Conservation (phyloP, 2,113 vertebrate species). For the Notiomystis cincta region DNA sequence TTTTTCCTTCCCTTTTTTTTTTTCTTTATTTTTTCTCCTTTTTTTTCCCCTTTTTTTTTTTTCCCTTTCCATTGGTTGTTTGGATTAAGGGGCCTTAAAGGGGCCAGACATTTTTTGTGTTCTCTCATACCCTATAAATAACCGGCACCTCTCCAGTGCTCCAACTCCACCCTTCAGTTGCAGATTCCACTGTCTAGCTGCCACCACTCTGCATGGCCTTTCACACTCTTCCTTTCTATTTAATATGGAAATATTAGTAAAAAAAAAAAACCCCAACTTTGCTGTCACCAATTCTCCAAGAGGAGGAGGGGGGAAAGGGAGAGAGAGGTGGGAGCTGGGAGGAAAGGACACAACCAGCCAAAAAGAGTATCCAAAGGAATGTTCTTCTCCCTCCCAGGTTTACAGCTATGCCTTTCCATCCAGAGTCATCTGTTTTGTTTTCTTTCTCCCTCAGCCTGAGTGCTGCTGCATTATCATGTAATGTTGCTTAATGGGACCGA, state of each 20-base stretch:
- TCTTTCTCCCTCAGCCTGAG: conserved; percentile 39
- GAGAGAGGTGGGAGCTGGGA: conserved; percentile 25
- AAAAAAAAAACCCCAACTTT: background rate
- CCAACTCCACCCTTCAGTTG: conserved; percentile 53
- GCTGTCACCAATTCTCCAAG: conserved; percentile 25
- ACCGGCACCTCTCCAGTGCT: conserved; percentile 59
- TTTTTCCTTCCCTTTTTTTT: background rate
- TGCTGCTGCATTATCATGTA: conserved; percentile 51
- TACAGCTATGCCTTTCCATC: conserved; percentile 59
- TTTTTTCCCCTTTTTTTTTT: background rate
- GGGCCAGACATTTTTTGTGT: conserved; percentile 61
- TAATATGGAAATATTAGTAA: conserved; percentile 46
- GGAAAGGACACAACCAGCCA: conserved; percentile 21
- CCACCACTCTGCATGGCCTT: conserved; percentile 12
- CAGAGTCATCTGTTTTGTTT: conserved; percentile 64
- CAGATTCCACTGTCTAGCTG: conserved; percentile 64
- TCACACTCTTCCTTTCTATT: conserved; percentile 58
- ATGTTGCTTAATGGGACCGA: conserved; percentile 52
- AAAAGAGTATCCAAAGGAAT: conserved; percentile 46
- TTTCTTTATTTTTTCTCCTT: background rate
- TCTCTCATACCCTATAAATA: conserved; percentile 70
- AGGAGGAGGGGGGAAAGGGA: background rate
- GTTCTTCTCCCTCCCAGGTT: conserved; percentile 57
- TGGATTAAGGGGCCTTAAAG: conserved; percentile 67
- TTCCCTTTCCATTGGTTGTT: conserved; percentile 33